These are phyloP conservation scores for Hydrozoanthus tunicans DNA, from an alignment of 64 coral and sea anemone species.

Conservation along the genomic window DNA sequence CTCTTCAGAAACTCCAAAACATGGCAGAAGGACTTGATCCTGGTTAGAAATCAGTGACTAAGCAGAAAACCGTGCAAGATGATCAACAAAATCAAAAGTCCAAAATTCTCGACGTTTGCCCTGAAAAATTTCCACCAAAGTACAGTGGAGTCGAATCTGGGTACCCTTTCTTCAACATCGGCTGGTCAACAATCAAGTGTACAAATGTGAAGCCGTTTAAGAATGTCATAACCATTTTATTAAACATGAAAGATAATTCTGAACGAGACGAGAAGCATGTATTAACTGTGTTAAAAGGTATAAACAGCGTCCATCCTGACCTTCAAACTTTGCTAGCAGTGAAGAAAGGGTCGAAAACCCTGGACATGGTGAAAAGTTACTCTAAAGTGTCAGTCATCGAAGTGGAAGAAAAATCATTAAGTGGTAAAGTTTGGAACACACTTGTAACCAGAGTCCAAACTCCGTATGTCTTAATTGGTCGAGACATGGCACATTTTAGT, in stretches of 20 bases:
- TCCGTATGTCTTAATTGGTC: constrained; percentile 20
- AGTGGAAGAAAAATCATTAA: neutral
- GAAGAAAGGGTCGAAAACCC: constrained; percentile 16
- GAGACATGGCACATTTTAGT: neutral
- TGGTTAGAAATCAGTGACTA: no score
- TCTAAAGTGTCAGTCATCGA: neutral
- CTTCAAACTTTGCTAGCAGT: neutral
- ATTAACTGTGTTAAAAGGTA: neutral
- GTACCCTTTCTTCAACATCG: constrained; percentile 14
- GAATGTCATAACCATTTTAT: neutral
- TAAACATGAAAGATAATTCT: constrained; percentile 1
- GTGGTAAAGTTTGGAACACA: constrained; percentile 9
- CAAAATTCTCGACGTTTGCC: neutral
- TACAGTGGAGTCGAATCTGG: neutral
- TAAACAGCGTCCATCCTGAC: neutral
- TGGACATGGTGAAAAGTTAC: neutral
- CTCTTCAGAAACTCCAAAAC: constrained; percentile 4
- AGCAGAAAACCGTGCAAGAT: no score
- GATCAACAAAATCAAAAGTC: no score
- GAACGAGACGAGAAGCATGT: neutral
- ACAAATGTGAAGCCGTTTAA: constrained; percentile 37
- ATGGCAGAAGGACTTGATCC: neutral
- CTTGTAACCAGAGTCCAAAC: neutral
- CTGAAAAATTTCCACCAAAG: constrained; percentile 1
- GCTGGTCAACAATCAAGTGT: constrained; percentile 1